Base-by-base conservation (phyloP, 2,797 vertebrate genomes). In the Enteromius treurensis region DNA sequence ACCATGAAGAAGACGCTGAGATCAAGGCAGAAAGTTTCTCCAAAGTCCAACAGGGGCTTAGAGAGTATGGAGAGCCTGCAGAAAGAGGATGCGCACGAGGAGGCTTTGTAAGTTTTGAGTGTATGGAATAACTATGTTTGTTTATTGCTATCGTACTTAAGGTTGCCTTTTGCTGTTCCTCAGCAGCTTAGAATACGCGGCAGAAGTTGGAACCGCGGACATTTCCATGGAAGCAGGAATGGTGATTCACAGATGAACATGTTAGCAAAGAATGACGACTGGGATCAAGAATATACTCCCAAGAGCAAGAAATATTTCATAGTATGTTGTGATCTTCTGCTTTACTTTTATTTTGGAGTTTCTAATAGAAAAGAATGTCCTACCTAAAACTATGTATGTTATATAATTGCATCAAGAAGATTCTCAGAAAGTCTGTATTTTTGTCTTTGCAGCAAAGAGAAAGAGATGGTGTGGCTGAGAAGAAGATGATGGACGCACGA, bases 271-370 rank as follows among this genome's bases (percentile, higher is more conserved):
- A 96, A 95, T 82, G 96, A 98, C 87, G 96, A 97, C 79, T 98
- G 97, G 98, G 96, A 98, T 86, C 96, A 96, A 0, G 97, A 98
- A 84, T 97, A 95, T 88, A 96, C 96, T 0, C 96, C 96, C 14
- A 98, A 98, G 92, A 97, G 95, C 96, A 97, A 96, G 93, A 97
- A 97, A 87, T 98, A 98, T 93, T 98, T 96, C 92, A 90, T 97
- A 96, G 98, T 99, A 97, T 3, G 95, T 91, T 68, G 67, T 69
- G 55, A 55, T 51, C 4, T 40, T 32, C 47, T 17, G 42, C 17
- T 17, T 15, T 45, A 45, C n/a, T 6, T 55, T 55, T 37, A 32
- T 55, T 9, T 32, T 73, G 45, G 45, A 32, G 47, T 21, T 53
- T 34, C 10, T 74, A 23, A 45, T 42, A n/a, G 23, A 2, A 71